Evolutionary conservation across 1,140 invertebrate genomes (phyloP).

Genomic region (Pseudomyrmex flavicornis): DNA sequence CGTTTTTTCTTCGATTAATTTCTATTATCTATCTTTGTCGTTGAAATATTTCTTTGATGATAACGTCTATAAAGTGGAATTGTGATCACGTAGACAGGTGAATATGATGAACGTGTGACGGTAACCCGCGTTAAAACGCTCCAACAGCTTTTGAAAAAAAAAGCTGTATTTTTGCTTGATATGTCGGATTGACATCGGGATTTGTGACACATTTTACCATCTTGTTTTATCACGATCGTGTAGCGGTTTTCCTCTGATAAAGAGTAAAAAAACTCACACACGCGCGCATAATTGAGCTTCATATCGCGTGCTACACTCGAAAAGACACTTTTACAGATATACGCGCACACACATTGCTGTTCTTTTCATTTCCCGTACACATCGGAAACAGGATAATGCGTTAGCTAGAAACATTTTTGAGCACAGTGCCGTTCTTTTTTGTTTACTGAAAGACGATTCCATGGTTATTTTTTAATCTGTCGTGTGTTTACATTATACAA

Average conservation of each 20-base stretch:
- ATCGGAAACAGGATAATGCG: conserved; percentile 15
- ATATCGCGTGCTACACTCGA: conserved; percentile 11
- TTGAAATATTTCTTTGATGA: neutral
- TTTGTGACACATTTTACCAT: conserved; percentile 1
- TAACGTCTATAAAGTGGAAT: neutral
- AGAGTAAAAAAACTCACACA: neutral
- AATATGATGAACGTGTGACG: neutral
- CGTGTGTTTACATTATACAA: conserved; percentile 26
- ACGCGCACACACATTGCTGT: neutral
- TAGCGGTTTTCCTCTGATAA: conserved; percentile 20
- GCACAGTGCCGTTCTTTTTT: neutral
- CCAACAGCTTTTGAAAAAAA: neutral
- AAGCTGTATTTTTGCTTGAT: neutral
- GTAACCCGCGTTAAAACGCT: neutral
- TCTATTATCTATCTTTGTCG: neutral
- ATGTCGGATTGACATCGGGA: conserved; percentile 2
- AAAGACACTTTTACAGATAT: neutral
- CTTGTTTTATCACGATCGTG: neutral
- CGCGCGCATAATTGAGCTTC: conserved; percentile 37
- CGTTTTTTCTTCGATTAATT: neutral
- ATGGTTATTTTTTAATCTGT: conserved; percentile 37
- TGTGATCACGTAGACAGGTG: neutral
- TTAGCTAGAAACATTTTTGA: conserved; percentile 34
- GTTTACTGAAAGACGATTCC: conserved; percentile 15
- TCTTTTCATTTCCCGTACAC: conserved; percentile 11